These are phyloP conservation scores for Uromys caudimaculatus DNA, from an alignment of 2,797 vertebrate species.

Conservation along the genomic window DNA sequence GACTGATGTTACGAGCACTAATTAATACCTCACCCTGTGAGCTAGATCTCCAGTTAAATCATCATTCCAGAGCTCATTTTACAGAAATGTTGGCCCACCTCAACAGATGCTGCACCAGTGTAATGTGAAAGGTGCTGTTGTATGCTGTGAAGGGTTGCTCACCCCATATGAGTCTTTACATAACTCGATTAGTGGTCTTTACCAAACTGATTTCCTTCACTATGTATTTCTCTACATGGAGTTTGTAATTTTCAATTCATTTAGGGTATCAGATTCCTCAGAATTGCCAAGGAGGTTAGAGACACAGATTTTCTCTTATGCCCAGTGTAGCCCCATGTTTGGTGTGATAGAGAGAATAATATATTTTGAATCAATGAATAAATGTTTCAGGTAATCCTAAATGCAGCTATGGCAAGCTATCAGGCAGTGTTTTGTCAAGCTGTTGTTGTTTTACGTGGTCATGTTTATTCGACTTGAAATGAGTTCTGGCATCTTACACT, in stretches of 20 bases:
- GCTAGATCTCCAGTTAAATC: slow-evolving; percentile 57
- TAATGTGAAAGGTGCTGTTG: background rate
- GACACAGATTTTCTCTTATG: background rate
- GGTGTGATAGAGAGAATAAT: background rate
- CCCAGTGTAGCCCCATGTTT: background rate
- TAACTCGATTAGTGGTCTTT: background rate
- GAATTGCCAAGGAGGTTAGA: background rate
- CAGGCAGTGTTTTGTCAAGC: background rate
- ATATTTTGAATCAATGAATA: background rate
- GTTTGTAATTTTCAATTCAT: slow-evolving; percentile 6
- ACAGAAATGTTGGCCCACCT: slow-evolving; percentile 45
- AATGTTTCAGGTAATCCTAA: background rate
- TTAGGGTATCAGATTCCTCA: background rate
- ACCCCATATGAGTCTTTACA: background rate
- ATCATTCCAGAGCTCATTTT: slow-evolving; percentile 56
- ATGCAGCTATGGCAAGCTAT: background rate
- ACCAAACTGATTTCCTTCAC: background rate
- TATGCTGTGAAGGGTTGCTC: background rate
- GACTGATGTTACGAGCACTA: slow-evolving; percentile 71
- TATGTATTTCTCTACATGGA: background rate
- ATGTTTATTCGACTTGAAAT: background rate
- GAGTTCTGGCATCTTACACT: background rate
- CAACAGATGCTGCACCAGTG: background rate
- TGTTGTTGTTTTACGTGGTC: background rate
- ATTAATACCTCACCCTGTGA: slow-evolving; percentile 74